These are phyloP conservation scores for Drosophila miranda DNA, from an alignment of 1,140 invertebrate genomes.

Conservation along the genomic window DNA sequence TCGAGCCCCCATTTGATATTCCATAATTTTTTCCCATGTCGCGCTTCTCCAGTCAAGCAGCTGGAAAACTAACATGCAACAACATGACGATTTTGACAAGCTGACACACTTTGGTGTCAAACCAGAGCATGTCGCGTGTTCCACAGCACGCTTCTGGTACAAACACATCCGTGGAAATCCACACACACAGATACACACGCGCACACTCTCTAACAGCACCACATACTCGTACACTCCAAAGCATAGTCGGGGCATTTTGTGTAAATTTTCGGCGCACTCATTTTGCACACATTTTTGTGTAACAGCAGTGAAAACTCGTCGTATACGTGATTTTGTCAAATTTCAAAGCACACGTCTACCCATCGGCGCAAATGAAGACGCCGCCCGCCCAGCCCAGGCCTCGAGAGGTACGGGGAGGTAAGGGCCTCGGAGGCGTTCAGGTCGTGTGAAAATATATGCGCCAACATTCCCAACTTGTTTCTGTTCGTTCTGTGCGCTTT, in stretches of 20 bases:
- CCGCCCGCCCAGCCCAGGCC: background rate
- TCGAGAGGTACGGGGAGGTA: no score
- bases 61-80: slow-evolving; percentile 75
- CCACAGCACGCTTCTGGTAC: background rate
- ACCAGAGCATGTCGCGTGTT: slow-evolving; percentile 55
- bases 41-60: slow-evolving; percentile 66
- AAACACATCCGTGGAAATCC: background rate
- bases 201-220: slow-evolving; percentile 16
- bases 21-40: slow-evolving; percentile 3
- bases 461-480: slow-evolving; percentile 52
- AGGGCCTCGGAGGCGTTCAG: background rate
- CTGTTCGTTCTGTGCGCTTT: slow-evolving; percentile 41
- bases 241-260: slow-evolving; percentile 51
- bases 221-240: slow-evolving; percentile 24
- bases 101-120: slow-evolving; percentile 78
- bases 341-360: slow-evolving; percentile 68
- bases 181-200: slow-evolving; percentile 18
- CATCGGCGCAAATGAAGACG: slow-evolving; percentile 48
- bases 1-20: background rate
- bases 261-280: slow-evolving; percentile 65
- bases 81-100: slow-evolving; percentile 79
- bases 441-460: slow-evolving; percentile 64
- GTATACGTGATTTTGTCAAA: slow-evolving; percentile 80
- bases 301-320: slow-evolving; percentile 71
- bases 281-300: slow-evolving; percentile 67